phyloP scores from a whole-genome alignment of 2,113 vertebrate genomes.

The Salvelinus alpinus region DNA sequence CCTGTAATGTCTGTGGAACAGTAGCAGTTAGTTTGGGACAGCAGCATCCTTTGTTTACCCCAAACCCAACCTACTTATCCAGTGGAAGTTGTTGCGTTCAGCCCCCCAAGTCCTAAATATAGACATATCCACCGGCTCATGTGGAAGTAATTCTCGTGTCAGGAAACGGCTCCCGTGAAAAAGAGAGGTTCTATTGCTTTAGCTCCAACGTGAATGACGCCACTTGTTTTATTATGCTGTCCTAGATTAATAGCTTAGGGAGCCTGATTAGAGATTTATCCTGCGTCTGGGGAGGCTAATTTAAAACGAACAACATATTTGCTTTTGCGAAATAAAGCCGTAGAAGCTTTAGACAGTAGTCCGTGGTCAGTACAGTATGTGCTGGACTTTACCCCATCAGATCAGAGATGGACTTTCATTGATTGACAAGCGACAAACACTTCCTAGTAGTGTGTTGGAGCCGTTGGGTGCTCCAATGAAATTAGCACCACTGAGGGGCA shows the following conservation, averaged over 20 bases:
- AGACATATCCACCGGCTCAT: slow-evolving; percentile 28
- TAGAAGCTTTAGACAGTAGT: slow-evolving; percentile 15
- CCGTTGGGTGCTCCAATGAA: not conserved
- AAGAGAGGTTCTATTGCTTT: slow-evolving; percentile 27
- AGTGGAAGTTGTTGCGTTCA: slow-evolving; percentile 14
- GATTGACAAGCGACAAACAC: slow-evolving; percentile 1
- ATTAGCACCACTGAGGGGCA: slow-evolving; percentile 8
- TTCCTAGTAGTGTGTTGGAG: not conserved
- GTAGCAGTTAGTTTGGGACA: not conserved
- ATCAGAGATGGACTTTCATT: not conserved
- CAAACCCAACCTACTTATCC: slow-evolving; percentile 19
- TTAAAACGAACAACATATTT: slow-evolving; percentile 17
- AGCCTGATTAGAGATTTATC: slow-evolving; percentile 14
- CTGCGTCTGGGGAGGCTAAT: slow-evolving; percentile 12
- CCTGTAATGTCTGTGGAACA: not conserved
- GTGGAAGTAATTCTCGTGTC: slow-evolving; percentile 34
- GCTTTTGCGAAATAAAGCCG: slow-evolving; percentile 30
- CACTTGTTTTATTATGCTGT: slow-evolving; percentile 15
- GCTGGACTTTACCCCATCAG: not conserved
- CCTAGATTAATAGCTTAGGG: slow-evolving; percentile 7
- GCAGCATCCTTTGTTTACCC: slow-evolving; percentile 2
- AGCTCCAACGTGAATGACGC: slow-evolving; percentile 11
- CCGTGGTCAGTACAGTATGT: no score
- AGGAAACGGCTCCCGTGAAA: slow-evolving; percentile 38
- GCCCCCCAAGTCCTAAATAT: slow-evolving; percentile 42